Conservation (phyloP, 2,888 invertebrate genomes). For the Chrysolina haemoptera region DNA sequence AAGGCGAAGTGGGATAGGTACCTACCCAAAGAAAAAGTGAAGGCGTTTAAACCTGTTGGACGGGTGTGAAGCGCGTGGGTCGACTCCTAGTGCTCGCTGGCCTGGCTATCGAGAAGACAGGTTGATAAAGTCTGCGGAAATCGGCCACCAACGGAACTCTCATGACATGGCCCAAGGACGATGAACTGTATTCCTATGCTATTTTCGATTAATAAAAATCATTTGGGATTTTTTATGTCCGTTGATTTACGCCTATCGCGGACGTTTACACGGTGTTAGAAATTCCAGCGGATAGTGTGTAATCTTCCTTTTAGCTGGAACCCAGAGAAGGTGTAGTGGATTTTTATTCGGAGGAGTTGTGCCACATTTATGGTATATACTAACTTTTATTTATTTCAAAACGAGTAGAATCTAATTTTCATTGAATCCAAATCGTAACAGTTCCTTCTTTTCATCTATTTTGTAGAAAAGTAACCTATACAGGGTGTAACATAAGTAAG, state of each 20-base stretch:
- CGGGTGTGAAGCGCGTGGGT: slow-evolving; percentile 69
- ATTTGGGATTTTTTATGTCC: not conserved
- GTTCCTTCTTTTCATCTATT: too few relatives aligned
- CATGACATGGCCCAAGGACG: slow-evolving; percentile 57
- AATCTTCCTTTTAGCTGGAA: not conserved
- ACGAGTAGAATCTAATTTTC: too few relatives aligned
- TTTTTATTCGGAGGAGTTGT: not conserved
- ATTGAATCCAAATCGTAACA: too few relatives aligned
- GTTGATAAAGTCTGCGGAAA: slow-evolving; percentile 57
- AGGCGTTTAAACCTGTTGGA: slow-evolving; percentile 71
- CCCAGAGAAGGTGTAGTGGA: not conserved
- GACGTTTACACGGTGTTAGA: slow-evolving; percentile 14
- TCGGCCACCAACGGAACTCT: slow-evolving; percentile 52
- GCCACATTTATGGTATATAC: too few relatives aligned
- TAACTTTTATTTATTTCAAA: too few relatives aligned
- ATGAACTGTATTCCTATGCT: slow-evolving; percentile 53
- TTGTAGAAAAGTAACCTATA: too few relatives aligned
- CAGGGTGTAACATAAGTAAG: too few relatives aligned
- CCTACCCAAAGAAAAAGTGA: slow-evolving; percentile 66
- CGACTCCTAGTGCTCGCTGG: slow-evolving; percentile 65
- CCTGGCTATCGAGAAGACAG: slow-evolving; percentile 54
- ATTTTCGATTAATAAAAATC: slow-evolving; percentile 34
- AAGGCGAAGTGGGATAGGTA: slow-evolving; percentile 49
- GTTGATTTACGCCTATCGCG: slow-evolving; percentile 21
- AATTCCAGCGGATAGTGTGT: slow-evolving; percentile 11